Evolutionary conservation across 2,888 invertebrate genomes (phyloP).

Genomic region (Bellardia pandia): DNA sequence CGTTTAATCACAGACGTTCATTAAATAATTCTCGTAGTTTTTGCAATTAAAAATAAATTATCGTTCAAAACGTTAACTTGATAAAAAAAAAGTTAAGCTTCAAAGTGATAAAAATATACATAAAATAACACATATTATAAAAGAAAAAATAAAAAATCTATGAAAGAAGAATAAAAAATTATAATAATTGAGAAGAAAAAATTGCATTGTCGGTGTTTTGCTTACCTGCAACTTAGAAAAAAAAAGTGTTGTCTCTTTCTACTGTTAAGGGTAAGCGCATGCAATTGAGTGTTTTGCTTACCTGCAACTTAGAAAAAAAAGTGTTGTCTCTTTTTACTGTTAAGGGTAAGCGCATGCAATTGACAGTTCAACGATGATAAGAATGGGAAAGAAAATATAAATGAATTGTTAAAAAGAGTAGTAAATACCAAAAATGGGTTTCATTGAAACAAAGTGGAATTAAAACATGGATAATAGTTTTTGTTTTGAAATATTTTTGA

Average conservation of each 20-base stretch:
- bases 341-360: not conserved
- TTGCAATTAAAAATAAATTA: conserved; percentile 18
- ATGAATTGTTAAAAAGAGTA: conserved; percentile 48
- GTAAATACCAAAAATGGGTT: conserved; percentile 66
- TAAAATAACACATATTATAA: not conserved
- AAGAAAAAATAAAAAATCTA: not conserved
- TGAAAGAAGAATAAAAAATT: conserved; percentile 15
- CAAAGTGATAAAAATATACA: conserved; percentile 18
- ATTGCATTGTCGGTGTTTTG: conserved; percentile 36
- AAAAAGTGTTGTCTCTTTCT: conserved; percentile 61
- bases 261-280: not conserved
- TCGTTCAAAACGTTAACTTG: conserved; percentile 1
- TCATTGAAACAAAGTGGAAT: conserved; percentile 65
- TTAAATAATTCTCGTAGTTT: conserved; percentile 29
- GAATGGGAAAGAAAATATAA: conserved; percentile 41
- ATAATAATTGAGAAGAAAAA: not conserved
- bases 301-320: conserved; percentile 24
- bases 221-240: conserved; percentile 25
- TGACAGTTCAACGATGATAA: conserved; percentile 43
- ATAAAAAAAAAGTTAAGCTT: conserved; percentile 1
- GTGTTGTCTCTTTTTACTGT: conserved; percentile 56
- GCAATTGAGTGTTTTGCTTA: conserved; percentile 56
- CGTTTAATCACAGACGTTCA: conserved; percentile 43
- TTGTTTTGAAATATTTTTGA: conserved; percentile 40
- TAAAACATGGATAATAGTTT: conserved; percentile 58